Base-by-base conservation (phyloP, 2,797 vertebrate genomes). In the Thaleichthys pacificus region DNA sequence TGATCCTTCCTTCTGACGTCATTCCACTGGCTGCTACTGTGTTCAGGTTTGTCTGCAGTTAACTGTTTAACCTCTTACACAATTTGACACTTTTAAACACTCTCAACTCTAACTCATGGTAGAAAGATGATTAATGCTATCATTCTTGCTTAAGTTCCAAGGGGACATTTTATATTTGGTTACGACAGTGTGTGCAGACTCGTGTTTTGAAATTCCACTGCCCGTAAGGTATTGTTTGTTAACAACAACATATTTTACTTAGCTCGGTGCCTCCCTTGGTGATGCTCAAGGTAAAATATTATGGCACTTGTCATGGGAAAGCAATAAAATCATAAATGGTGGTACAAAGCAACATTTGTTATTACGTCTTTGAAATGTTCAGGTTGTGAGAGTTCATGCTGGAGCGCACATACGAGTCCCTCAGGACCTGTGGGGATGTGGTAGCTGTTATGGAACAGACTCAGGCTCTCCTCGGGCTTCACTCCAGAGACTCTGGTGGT, bases 311-410 rank as follows among this genome's bases (percentile, higher is more conserved):
- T 66, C 71, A 71, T 51, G 72, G 24, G 51, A 81, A 73, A 74
- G 69, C 22, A 24, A 86, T 81, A 82, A 78, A 84, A 84, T 73
- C 60, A 82, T 72, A 78, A 85, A 81, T 69, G 69, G 22, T 3
- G 38, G 32, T 57, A 61, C 72, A 72, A 72, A 67, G 73, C 22
- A 74, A 70, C 21, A 70, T 78, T 74, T 19, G 80, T 79, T 79
- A 76, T 73, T 72, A 69, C 68, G 60, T 56, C 30, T 80, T 66
- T 56, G 68, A 57, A 70, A 71, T 81, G 72, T 85, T 84, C 66
- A 77, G 72, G 73, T 76, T 38, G 76, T 70, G 58, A 69, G 35
- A 83, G 79, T 73, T 56, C 38, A n/a, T 64, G 65, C 35, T 2
- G 69, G 74, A 57, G 70, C 73, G 30, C 74, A 76, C 17, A 82